Conservation (phyloP, 2,888 invertebrate species). For the Caenorhabditis afra region DNA sequence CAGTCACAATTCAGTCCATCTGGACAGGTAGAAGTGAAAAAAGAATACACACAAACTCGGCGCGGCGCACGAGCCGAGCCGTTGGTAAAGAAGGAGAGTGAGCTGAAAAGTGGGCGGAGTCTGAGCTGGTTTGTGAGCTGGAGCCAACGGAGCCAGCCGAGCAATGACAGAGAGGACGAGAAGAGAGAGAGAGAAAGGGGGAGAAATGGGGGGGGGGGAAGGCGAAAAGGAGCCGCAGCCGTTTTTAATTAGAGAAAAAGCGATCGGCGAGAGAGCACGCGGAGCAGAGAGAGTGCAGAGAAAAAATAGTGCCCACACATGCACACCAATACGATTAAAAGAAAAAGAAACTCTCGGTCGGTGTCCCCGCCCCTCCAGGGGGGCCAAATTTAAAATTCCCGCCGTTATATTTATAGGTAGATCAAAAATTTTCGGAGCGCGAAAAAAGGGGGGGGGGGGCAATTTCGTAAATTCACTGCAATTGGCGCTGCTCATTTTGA, state of each 20-base stretch:
- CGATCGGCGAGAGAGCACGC: constrained; percentile 2
- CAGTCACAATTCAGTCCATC: neutral
- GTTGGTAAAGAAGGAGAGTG: constrained; percentile 13
- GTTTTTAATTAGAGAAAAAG: constrained; percentile 51
- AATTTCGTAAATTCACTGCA: no score
- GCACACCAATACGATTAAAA: constrained; percentile 4
- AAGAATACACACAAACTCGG: neutral
- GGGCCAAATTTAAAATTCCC: no score
- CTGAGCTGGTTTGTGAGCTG: constrained; percentile 28
- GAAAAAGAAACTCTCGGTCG: neutral
- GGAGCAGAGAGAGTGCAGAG: neutral
- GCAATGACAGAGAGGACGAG: neutral
- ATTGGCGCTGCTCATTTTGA: no score
- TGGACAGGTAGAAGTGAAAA: neutral
- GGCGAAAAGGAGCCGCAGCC: constrained; percentile 24
- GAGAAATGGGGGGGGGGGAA: neutral
- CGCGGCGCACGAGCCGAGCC: neutral
- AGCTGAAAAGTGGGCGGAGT: constrained; percentile 43
- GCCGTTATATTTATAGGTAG: no score
- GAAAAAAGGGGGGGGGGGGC: no score
- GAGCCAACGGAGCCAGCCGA: neutral
- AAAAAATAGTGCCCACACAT: neutral
- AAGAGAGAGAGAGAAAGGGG: neutral
- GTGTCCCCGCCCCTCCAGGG: no score
- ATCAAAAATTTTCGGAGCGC: no score